These are phyloP conservation scores for Lytechinus pictus DNA, from an alignment of 35 echinoderm and acorn worm species.

Conservation along the genomic window DNA sequence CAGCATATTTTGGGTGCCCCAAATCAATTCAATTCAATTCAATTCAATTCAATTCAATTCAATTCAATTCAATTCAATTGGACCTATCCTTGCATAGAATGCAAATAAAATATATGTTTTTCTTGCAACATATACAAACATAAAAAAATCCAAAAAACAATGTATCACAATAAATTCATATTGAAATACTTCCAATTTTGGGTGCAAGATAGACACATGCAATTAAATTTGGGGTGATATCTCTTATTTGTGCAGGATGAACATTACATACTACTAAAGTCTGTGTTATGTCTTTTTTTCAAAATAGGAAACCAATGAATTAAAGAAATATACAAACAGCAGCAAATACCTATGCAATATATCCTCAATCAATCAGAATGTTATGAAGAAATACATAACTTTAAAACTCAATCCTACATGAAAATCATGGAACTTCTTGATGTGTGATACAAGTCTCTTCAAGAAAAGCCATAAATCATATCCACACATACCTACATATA, in stretches of 20 bases:
- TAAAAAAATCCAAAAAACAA: neutral
- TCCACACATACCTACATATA: neutral
- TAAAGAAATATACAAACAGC: neutral
- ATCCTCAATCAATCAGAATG: neutral
- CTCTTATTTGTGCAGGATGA: neutral
- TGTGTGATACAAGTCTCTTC: neutral
- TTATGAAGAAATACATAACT: neutral
- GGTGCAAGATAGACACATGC: neutral
- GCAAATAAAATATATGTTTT: neutral
- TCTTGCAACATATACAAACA: slow-evolving; percentile 9
- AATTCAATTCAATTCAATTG: too few species aligned
- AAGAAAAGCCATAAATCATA: neutral
- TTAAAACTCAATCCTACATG: neutral
- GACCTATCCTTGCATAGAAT: neutral
- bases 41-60: too few species aligned
- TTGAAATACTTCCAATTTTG: neutral
- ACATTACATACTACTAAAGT: too few species aligned
- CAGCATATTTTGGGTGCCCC: neutral
- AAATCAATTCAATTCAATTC: too few species aligned
- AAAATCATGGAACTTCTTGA: neutral
- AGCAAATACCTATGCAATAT: neutral
- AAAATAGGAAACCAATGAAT: neutral
- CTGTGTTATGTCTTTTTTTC: neutral
- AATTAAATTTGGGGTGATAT: neutral
- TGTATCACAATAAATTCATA: neutral